Conservation (phyloP, 2,888 invertebrate species). For the Cantharis flavilabris region DNA sequence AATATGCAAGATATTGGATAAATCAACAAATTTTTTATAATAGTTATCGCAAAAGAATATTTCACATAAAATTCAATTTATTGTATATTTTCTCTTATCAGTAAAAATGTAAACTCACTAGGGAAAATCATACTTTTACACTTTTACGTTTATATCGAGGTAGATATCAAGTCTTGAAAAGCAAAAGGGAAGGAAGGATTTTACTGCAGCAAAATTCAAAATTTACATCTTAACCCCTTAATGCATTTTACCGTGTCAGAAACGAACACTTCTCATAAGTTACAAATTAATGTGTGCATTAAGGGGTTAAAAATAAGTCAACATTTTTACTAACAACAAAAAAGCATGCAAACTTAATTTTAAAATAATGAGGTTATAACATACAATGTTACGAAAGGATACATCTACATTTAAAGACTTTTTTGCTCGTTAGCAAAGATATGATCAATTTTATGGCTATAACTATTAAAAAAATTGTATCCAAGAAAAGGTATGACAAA, state of each 20-base stretch:
- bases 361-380: background rate
- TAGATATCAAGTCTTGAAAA: too few relatives aligned
- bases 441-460: background rate
- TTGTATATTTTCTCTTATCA: background rate
- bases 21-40: background rate
- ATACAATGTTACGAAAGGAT: background rate
- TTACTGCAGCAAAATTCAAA: too few relatives aligned
- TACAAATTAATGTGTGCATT: too few relatives aligned
- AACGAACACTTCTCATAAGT: too few relatives aligned
- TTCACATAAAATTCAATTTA: background rate
- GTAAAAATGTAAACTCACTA: too few relatives aligned
- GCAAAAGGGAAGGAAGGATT: too few relatives aligned
- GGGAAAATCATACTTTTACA: too few relatives aligned
- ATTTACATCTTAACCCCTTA: too few relatives aligned
- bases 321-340: background rate
- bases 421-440: too few relatives aligned
- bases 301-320: too few relatives aligned
- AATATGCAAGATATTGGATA: background rate
- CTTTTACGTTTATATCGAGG: too few relatives aligned
- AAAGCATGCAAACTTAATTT: background rate
- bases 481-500: background rate
- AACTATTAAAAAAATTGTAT: background rate
- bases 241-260: too few relatives aligned
- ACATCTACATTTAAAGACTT: background rate
- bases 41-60: background rate